These are phyloP conservation scores for Chrysotoxum bicinctum DNA, from an alignment of 2,888 invertebrate species.

Conservation along the genomic window DNA sequence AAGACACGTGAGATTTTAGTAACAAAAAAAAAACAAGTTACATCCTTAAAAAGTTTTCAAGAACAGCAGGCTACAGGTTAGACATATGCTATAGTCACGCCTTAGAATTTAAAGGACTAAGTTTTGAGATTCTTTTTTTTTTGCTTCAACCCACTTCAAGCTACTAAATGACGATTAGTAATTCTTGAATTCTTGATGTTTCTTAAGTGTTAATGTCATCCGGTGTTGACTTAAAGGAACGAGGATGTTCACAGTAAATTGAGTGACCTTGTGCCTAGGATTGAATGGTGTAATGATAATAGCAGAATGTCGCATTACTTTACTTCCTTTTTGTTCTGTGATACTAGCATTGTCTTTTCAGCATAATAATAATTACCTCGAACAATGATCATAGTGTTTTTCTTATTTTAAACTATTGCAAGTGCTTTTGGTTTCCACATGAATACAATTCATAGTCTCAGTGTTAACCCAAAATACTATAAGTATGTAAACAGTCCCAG, in stretches of 20 bases:
- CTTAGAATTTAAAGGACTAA: neutral
- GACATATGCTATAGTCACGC: neutral
- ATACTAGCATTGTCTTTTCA: no score
- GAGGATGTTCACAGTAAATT: neutral
- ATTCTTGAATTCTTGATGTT: neutral
- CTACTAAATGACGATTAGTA: neutral
- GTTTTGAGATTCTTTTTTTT: neutral
- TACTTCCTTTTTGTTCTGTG: no score
- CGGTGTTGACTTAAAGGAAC: neutral
- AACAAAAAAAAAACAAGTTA: neutral
- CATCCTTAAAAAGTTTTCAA: neutral
- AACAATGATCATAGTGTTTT: no score
- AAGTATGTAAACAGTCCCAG: no score
- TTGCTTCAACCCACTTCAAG: neutral
- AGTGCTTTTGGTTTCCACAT: no score
- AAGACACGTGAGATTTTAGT: neutral
- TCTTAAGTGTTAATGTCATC: neutral
- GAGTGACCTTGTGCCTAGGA: no score
- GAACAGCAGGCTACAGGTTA: constrained; percentile 1
- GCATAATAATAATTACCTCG: no score
- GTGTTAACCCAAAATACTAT: no score
- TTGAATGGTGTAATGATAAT: no score
- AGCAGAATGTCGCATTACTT: no score
- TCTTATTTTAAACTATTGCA: no score
- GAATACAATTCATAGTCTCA: no score